Conservation (phyloP, 2,113 vertebrate genomes). For the Tupaia tana region DNA sequence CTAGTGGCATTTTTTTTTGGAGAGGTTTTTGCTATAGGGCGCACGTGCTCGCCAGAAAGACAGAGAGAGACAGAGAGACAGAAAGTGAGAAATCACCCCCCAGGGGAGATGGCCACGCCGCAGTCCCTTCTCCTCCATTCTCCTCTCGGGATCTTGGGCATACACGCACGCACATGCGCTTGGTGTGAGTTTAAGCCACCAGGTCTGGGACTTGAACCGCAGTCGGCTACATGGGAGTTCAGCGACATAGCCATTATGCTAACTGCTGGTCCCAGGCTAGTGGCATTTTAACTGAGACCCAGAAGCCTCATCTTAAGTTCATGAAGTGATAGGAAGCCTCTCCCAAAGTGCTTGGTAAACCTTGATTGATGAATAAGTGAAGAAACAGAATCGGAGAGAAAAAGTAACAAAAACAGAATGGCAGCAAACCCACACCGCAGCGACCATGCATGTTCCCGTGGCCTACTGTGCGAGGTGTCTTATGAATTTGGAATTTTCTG, state of each 20-base stretch:
- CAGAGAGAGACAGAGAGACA: too few relatives aligned
- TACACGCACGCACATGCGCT: too few relatives aligned
- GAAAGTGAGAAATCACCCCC: too few relatives aligned
- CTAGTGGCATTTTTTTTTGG: not conserved
- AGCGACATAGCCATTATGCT: too few relatives aligned
- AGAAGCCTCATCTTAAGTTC: conserved; percentile 34
- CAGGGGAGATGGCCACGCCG: too few relatives aligned
- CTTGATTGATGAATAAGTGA: conserved; percentile 6
- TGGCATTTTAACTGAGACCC: conserved; percentile 6
- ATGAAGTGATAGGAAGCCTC: not conserved
- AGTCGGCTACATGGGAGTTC: too few relatives aligned
- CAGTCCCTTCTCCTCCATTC: too few relatives aligned
- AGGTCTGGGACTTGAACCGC: too few relatives aligned
- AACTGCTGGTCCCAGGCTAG: not conserved
- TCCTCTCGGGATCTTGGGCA: too few relatives aligned
- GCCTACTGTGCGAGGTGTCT: not conserved
- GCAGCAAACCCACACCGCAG: not conserved
- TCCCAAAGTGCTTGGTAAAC: conserved; percentile 52
- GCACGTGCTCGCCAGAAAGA: too few relatives aligned
- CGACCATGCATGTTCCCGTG: not conserved
- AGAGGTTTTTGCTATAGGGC: too few relatives aligned
- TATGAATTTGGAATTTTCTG: not conserved
- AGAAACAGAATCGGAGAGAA: conserved; percentile 1
- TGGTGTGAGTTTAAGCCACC: too few relatives aligned
- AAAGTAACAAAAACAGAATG: not conserved